Base-by-base conservation (phyloP, 2,113 vertebrate species). In the Oreochromis spilurus region DNA sequence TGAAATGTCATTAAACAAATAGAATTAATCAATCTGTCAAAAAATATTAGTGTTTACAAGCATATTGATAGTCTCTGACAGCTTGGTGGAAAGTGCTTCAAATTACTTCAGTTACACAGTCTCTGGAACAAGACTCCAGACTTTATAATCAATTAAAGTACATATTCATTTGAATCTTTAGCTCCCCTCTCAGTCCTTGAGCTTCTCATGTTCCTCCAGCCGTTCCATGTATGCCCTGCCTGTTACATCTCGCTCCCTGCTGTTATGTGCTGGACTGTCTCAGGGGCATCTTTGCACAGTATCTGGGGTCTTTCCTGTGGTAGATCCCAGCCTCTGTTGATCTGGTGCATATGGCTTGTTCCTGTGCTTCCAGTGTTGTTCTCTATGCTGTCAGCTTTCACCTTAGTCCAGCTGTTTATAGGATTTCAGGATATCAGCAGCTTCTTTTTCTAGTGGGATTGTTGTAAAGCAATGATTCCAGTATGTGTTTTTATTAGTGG, bases 1-100 rank as follows among this genome's bases (percentile, higher is more conserved):
- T 24, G 24, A 24, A 58, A 31, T 58, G 14, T 17, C 0, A 31
- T 58, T 58, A 29, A 58, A 31, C 24, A 14, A 57, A 57, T 0
- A 55, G 6, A 55, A 7, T 7, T 3, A 26, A 14, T 55, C 21
- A 55, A 13, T 57, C 55, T 57, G 7, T 57, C 55, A 58, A 9
- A 57, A 57, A 11, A 13, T 13, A 40, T 40, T 40, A 40, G 40
- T 1, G 40, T 43, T 43, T 16, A 29, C 13, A 14, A 57, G 13
- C 55, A 1, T 29, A 58, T 29, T 16, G 24, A 16, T 60, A 34
- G 57, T 34, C 5, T 60, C 29, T 60, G 29, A 60, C 1, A 60
- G 8, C 17, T 60, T 19, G 57, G 9, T 57, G 55, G 55, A 5
- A 58, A 58, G 55, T 19, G 29, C 58, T 62, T 34, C 29, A 62